phyloP scores from a whole-genome alignment of 1,140 invertebrate genomes.

The Triops longicaudatus region DNA sequence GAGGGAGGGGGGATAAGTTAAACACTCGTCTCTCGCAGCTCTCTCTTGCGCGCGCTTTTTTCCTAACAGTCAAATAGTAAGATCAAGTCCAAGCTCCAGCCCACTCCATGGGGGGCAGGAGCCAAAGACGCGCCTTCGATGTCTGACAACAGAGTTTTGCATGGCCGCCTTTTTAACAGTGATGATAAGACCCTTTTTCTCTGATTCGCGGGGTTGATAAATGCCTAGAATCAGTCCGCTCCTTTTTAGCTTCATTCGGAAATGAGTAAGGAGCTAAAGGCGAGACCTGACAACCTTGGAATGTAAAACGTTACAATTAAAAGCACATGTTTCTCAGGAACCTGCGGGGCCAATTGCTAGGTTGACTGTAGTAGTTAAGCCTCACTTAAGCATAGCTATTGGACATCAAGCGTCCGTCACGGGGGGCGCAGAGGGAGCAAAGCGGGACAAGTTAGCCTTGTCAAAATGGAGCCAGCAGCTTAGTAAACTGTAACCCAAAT shows the following conservation, averaged over 20 bases:
- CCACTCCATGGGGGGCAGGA: constrained; percentile 13
- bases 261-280: background rate
- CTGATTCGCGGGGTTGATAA: background rate
- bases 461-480: no score
- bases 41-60: no score
- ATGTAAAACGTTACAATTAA: background rate
- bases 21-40: background rate
- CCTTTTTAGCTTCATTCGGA: background rate
- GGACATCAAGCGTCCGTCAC: background rate
- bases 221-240: background rate
- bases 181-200: background rate
- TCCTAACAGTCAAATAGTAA: background rate
- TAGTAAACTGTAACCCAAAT: no score
- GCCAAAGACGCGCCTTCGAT: constrained; percentile 5
- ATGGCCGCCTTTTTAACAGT: background rate
- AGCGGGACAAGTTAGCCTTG: no score
- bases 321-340: background rate
- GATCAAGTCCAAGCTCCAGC: constrained; percentile 6
- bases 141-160: constrained; percentile 4
- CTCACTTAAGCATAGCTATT: constrained; percentile 12
- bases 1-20: background rate
- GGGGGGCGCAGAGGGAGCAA: no score
- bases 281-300: background rate
- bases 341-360: background rate
- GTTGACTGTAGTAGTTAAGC: background rate